These are phyloP conservation scores for Lutjanus argentimaculatus DNA, from an alignment of 2,797 vertebrate genomes.

Conservation along the genomic window DNA sequence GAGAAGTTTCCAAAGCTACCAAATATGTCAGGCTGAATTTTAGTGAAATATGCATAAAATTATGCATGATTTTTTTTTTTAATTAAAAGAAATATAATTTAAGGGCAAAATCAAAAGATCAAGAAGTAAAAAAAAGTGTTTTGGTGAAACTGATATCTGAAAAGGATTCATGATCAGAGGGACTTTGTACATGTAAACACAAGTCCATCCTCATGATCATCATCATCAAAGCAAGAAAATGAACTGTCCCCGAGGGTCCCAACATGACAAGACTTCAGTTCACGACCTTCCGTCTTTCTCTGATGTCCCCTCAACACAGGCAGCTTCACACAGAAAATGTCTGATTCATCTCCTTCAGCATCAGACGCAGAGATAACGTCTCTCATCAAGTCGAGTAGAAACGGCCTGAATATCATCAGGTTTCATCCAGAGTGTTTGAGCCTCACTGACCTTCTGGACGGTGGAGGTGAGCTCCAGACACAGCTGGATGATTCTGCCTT, in stretches of 20 bases:
- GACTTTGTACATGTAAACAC: constrained; percentile 36
- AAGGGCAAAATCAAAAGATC: neutral
- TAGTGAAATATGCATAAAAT: neutral
- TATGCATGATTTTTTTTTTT: neutral
- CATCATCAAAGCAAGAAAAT: constrained; percentile 24
- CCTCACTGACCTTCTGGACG: constrained; percentile 94
- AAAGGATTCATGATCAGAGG: constrained; percentile 4
- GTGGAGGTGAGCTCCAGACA: constrained; percentile 96
- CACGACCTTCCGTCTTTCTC: neutral
- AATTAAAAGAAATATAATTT: neutral
- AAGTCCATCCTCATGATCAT: constrained; percentile 10
- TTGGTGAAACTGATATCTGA: neutral
- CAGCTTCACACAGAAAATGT: neutral
- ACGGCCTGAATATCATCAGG: neutral
- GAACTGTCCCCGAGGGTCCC: constrained; percentile 9
- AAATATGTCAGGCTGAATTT: neutral
- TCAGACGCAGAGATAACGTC: neutral
- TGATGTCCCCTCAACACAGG: neutral
- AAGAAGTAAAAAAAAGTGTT: constrained; percentile 4
- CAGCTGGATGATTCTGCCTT: constrained; percentile 96
- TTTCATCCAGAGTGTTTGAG: neutral
- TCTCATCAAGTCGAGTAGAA: neutral
- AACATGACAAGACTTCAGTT: constrained; percentile 5
- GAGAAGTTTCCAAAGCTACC: neutral
- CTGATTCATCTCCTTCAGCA: neutral